phyloP scores from a whole-genome alignment of 1,140 invertebrate species.

The Saccostrea glomerata region DNA sequence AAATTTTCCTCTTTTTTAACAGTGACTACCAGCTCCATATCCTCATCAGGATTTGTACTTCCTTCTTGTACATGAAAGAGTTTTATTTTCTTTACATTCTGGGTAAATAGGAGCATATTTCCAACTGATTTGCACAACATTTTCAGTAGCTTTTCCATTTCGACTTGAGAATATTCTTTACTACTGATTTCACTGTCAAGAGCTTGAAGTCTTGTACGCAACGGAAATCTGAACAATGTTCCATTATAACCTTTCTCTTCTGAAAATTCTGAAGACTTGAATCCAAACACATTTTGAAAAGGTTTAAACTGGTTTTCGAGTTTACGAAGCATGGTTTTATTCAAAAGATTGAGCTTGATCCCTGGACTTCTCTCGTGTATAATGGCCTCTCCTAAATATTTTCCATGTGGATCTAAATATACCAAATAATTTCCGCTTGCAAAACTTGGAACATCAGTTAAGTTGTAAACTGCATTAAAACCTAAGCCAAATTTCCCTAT shows the following conservation, averaged over 20 bases:
- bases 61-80: constrained; percentile 64
- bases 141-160: constrained; percentile 64
- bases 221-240: constrained; percentile 75
- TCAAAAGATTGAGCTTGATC: constrained; percentile 57
- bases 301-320: constrained; percentile 71
- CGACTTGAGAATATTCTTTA: constrained; percentile 61
- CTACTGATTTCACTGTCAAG: constrained; percentile 66
- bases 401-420: constrained; percentile 76
- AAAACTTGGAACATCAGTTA: constrained; percentile 77
- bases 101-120: constrained; percentile 72
- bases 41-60: constrained; percentile 39
- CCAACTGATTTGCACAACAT: constrained; percentile 64
- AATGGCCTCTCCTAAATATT: constrained; percentile 66
- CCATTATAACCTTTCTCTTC: constrained; percentile 59
- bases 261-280: constrained; percentile 71
- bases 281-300: constrained; percentile 72
- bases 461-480: constrained; percentile 76
- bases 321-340: constrained; percentile 58
- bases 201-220: constrained; percentile 67
- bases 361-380: constrained; percentile 53
- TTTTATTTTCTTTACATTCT: constrained; percentile 67
- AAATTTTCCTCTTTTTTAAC: constrained; percentile 34
- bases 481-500: constrained; percentile 76
- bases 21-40: constrained; percentile 41
- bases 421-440: constrained; percentile 71